phyloP scores from a whole-genome alignment of 2,113 vertebrate genomes.

The Zapornia atra region DNA sequence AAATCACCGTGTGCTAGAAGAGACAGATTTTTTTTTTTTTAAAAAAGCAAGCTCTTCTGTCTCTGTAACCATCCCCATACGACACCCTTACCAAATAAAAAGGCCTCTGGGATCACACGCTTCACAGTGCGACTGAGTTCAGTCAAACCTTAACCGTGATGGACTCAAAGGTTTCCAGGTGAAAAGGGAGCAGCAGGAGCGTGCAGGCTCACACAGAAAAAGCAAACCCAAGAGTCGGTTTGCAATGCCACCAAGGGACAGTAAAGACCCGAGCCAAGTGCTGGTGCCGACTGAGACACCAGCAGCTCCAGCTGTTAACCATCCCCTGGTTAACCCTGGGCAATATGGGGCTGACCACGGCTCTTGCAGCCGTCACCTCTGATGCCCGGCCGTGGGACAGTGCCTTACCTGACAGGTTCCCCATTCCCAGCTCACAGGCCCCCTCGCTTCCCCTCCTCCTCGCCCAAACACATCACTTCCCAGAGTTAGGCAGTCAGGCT shows the following conservation, averaged over 20 bases:
- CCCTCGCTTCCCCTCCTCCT: background rate
- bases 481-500: background rate
- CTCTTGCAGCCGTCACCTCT: background rate
- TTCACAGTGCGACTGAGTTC: background rate
- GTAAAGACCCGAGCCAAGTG: fast-evolving
- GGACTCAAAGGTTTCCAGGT: background rate
- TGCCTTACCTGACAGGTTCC: background rate
- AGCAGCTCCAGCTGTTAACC: fast-evolving
- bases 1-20: background rate
- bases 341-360: background rate
- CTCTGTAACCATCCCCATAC: background rate
- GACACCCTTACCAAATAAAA: background rate
- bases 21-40: too few relatives aligned
- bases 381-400: fast-evolving
- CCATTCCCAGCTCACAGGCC: background rate
- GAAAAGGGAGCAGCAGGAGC: background rate
- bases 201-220: background rate
- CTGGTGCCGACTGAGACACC: fast-evolving
- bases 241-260: fast-evolving
- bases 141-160: background rate
- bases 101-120: fast-evolving
- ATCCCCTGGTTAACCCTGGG: background rate
- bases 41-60: background rate
- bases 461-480: background rate
- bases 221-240: background rate